Evolutionary conservation across 2,888 invertebrate species (phyloP), one percentile per base, ranked within the genome.

Genomic region (Hedya salicella): DNA sequence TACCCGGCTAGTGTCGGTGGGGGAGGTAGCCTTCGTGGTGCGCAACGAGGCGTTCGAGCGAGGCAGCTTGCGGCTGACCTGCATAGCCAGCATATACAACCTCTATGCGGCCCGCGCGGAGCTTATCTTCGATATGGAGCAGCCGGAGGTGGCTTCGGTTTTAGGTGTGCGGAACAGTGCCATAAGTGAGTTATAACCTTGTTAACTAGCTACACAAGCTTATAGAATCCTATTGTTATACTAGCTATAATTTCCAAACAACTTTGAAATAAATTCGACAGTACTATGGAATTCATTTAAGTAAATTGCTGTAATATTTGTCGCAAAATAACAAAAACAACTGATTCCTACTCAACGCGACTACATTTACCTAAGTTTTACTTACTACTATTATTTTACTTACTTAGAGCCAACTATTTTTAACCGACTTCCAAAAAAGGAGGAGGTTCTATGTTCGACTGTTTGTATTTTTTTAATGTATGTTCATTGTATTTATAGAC

Each of bases 71-170:
- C 93, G 93, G 69, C 89, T 95, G 72, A 93, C 94, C 75, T 95
- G 95, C 85, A 93, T 94, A 76, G 95, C 95, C 63, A 94, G 93
- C 75, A 91, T 95, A 83, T 95, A 95, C 89, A 94, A 94, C 82
- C 89, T 95, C 75, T 95, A 95, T 85, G 93, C 93, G 72, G 93
- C 93, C 73, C 91, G 94, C 72, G 92, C 93, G 62, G 95, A 94
- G 82, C 88, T 94, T 70, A 89, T 94, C 75, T 91, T 96, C 77
- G 95, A 95, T 83, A 95, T 96, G 89, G 95, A 96, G 85, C 94
- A 94, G 78, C 96, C 96, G 68, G 93, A 95, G 85, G 94, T 95
- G 75, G 95, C 96, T 69, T 95, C 95, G 65, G 95, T 96, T 76
- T 88, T 96, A 75, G 95, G 95, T 75, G 95, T 95, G 69, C 93